A percentile compares a stretch with the other conserved stretches of the same genome.
phyloP scores from a whole-genome alignment of 92 coral and sea anemone genomes.

The Diadumene lineata region DNA sequence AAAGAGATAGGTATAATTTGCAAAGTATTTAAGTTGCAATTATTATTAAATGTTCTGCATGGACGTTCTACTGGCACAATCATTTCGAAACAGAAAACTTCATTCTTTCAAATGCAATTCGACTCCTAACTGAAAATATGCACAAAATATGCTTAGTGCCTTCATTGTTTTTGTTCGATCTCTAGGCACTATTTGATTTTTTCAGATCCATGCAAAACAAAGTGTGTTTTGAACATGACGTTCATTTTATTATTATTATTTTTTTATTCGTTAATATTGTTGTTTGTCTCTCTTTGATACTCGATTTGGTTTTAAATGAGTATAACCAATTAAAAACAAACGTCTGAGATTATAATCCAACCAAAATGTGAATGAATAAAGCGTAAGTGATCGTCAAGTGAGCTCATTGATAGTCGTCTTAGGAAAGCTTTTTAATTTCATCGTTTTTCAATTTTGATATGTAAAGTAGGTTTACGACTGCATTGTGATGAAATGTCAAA shows the following conservation, averaged over 20 bases:
- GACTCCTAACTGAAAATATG: too few relatives aligned
- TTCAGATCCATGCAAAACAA: too few relatives aligned
- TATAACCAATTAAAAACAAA: not conserved
- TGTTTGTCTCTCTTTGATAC: not conserved
- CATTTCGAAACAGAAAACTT: too few relatives aligned
- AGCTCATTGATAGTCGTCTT: constrained; percentile 2
- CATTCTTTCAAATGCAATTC: too few relatives aligned
- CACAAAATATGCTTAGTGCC: too few relatives aligned
- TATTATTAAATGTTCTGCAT: not conserved
- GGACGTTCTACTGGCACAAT: not conserved
- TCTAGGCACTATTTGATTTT: too few relatives aligned
- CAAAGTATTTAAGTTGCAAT: not conserved
- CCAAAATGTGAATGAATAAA: not conserved
- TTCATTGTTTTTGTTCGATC: too few relatives aligned
- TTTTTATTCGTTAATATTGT: not conserved
- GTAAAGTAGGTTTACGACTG: not conserved
- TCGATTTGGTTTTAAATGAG: not conserved
- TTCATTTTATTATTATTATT: not conserved
- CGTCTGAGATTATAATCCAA: not conserved
- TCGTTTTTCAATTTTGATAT: not conserved
- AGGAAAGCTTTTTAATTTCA: not conserved
- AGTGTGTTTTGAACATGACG: too few relatives aligned
- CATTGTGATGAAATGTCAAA: too few relatives aligned
- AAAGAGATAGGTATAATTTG: constrained; percentile 59
- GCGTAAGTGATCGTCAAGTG: not conserved